A percentile compares a stretch with the other conserved stretches of the same genome.
Evolutionary conservation across 2,888 invertebrate genomes (phyloP).

Genomic region (Cephus runcator): DNA sequence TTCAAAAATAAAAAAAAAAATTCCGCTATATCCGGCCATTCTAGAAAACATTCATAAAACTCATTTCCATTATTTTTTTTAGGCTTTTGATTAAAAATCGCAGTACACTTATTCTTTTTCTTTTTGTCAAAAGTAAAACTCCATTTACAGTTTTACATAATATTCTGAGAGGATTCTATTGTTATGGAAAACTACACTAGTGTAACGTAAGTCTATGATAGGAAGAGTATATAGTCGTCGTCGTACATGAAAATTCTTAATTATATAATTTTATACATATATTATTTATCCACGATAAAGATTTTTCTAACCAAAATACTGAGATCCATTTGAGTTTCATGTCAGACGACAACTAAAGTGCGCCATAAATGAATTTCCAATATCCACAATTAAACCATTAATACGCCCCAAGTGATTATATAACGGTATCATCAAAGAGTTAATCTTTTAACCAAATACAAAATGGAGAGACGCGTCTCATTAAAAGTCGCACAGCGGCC

Average conservation of each 20-base stretch:
- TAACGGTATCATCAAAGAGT: background rate
- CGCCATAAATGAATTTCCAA: background rate
- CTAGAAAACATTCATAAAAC: background rate
- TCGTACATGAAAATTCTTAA: background rate
- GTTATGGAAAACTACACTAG: background rate
- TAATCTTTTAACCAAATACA: background rate
- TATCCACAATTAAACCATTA: background rate
- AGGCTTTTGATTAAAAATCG: background rate
- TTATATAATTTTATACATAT: background rate
- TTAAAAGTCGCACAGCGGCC: background rate
- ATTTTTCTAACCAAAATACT: background rate
- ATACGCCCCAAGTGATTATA: background rate
- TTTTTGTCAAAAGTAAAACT: background rate
- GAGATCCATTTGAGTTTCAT: background rate
- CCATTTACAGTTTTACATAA: background rate
- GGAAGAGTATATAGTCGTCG: background rate
- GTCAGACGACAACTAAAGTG: background rate
- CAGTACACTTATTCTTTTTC: background rate
- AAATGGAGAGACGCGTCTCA: background rate
- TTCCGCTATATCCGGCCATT: background rate
- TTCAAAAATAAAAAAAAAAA: too few species aligned
- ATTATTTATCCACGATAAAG: background rate
- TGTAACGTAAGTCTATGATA: background rate
- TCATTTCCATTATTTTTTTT: background rate
- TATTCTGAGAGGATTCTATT: background rate